These are phyloP conservation scores for Cassiopea xamachana DNA, from an alignment of 30 jellyfish, hydroid and myxozoan species.

Conservation along the genomic window DNA sequence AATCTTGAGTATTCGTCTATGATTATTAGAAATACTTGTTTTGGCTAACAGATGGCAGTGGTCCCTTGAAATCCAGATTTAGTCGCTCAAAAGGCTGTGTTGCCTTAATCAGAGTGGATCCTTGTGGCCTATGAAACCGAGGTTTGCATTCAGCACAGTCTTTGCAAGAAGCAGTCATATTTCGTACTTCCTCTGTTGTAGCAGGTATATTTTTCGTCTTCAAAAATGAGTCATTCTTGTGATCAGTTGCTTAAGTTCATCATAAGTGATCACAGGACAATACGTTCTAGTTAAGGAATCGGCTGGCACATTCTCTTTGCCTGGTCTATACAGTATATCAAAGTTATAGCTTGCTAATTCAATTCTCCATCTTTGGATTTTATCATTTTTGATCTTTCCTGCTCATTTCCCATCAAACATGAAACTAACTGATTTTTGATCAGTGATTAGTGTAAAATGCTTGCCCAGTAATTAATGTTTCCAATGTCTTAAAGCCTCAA, in stretches of 20 bases:
- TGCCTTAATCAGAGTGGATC: slow-evolving; percentile 19
- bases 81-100: too few relatives aligned
- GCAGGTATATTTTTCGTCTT: slow-evolving; percentile 9
- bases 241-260: slow-evolving; percentile 25
- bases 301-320: slow-evolving; percentile 74
- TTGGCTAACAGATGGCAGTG: too few relatives aligned
- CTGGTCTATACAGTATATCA: slow-evolving; percentile 89
- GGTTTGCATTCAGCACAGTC: slow-evolving; percentile 62
- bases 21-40: too few relatives aligned
- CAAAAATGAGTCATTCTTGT: slow-evolving; percentile 70
- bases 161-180: background rate
- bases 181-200: slow-evolving; percentile 43
- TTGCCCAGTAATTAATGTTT: slow-evolving; percentile 70
- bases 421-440: slow-evolving; percentile 78
- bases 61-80: too few relatives aligned
- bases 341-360: slow-evolving; percentile 72
- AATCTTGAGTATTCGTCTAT: too few relatives aligned
- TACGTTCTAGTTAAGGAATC: slow-evolving; percentile 70
- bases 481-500: slow-evolving; percentile 82
- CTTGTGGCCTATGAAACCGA: slow-evolving; percentile 2
- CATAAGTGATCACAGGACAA: slow-evolving; percentile 40
- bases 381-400: slow-evolving; percentile 82
- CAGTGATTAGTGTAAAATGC: slow-evolving; percentile 80
- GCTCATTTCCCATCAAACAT: slow-evolving; percentile 59
- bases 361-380: slow-evolving; percentile 81